Base-by-base conservation (phyloP, 2,797 vertebrate genomes). In the Catamblyrhynchus diadema region DNA sequence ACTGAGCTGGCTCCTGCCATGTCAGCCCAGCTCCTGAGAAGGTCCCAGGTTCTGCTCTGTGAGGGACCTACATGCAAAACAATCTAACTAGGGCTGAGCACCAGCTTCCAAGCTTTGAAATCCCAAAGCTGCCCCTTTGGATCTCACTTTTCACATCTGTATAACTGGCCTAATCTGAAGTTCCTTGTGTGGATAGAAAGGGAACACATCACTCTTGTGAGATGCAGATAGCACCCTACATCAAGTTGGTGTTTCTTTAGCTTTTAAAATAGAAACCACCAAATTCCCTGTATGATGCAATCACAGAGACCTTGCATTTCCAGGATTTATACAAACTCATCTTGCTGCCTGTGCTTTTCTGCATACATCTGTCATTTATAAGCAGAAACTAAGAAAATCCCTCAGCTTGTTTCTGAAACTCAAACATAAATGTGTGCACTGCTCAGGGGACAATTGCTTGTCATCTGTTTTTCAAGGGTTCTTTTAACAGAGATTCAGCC, bases 381-480 rank as follows among this genome's bases (percentile, higher is more conserved):
- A 78, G 35, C 32, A 88, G 75, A 91, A 95, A 66, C 27, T 53
- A 79, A 78, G 80, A 88, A 94, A 96, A 84, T 45, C 48, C 70
- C 41, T 93, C 41, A 39, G 54, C 33, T 91, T 65, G 27, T 81
- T 88, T 81, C 92, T 72, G 72, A 92, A 92, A 93, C 35, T 88
- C 93, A 90, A 19, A 57, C 51, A 41, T 27, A 81, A 84, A 39
- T 19, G 20, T 35, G 33, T 66, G 33, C 16, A 24, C 62, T 86
- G 62, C 67, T 95, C 2, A 0, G 56, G 93, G 37, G 60, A 81
- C 91, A 77, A 84, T 86, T 88, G 18, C 10, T 37, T 93, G 70
- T 93, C 82, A 57, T 95, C 80, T 88, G 70, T 81, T 95, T 95
- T 93, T 90, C 70, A 70, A 86, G 48, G 48, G 32, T 33, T 79